A percentile compares a stretch with the other conserved stretches of the same genome.
phyloP scores from a whole-genome alignment of 2,797 vertebrate species.

The Acropternis orthonyx region DNA sequence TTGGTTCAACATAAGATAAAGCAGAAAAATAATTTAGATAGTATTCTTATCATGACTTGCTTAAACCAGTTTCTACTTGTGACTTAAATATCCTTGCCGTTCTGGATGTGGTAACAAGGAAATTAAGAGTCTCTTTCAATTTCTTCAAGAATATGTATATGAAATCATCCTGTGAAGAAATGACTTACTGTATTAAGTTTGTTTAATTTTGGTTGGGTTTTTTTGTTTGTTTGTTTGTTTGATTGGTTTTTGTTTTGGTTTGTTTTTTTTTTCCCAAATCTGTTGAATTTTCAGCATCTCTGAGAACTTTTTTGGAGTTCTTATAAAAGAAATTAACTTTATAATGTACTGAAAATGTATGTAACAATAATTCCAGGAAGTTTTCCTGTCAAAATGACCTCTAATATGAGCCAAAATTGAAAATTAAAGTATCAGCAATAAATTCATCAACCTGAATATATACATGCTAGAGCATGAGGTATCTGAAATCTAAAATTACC shows the following conservation, averaged over 20 bases:
- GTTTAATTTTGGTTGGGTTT: neutral
- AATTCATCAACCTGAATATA: neutral
- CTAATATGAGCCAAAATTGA: neutral
- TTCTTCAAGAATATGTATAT: neutral
- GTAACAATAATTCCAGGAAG: neutral
- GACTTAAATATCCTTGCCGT: neutral
- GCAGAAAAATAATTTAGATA: neutral
- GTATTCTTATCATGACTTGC: rapidly evolving
- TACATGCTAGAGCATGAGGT: neutral
- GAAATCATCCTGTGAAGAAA: neutral
- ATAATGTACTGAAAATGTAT: neutral
- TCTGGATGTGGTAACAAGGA: neutral
- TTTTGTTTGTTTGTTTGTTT: neutral
- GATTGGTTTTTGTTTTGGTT: neutral
- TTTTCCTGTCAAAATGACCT: neutral
- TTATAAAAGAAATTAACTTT: neutral
- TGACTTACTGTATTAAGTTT: neutral
- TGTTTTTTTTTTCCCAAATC: neutral
- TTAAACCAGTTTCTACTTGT: neutral
- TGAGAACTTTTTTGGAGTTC: neutral
- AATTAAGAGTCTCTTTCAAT: neutral
- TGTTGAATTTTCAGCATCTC: neutral
- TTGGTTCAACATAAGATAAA: neutral
- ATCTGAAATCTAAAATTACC: neutral
- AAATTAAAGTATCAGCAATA: neutral